phyloP scores from a whole-genome alignment of 2,113 vertebrate species.

The Chloropsis cyanopogon region DNA sequence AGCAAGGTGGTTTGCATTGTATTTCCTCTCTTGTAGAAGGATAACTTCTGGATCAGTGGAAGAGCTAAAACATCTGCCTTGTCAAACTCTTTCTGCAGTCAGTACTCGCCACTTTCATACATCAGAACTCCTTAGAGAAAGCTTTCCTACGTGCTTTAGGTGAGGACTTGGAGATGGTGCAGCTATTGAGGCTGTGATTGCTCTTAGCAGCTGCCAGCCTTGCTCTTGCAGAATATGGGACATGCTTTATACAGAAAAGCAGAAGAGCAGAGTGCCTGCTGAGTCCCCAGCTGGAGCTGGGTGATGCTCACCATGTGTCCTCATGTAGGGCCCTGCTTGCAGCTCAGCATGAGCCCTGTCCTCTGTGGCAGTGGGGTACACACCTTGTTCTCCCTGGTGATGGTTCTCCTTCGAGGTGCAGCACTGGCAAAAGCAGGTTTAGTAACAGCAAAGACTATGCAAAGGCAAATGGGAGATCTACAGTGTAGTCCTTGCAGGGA shows the following conservation, averaged over 20 bases:
- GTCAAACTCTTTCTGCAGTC: neutral
- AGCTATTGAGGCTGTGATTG: neutral
- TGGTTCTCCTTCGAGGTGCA: neutral
- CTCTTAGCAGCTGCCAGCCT: neutral
- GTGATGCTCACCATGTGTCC: neutral
- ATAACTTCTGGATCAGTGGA: slow-evolving; percentile 14
- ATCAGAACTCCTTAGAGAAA: neutral
- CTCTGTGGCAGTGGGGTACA: neutral
- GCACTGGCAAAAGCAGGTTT: neutral
- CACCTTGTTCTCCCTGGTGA: neutral
- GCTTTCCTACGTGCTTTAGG: neutral
- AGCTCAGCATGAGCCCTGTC: neutral
- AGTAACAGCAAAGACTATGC: neutral
- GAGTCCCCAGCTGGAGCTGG: neutral
- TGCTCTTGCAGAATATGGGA: neutral
- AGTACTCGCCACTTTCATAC: neutral
- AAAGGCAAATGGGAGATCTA: neutral
- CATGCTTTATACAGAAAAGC: neutral
- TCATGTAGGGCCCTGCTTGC: too few species aligned
- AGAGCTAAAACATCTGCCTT: slow-evolving; percentile 5
- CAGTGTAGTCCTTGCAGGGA: neutral
- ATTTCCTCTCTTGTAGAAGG: neutral
- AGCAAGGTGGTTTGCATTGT: neutral
- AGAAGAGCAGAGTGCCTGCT: neutral
- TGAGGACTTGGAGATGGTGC: neutral